Evolutionary conservation across 1,140 invertebrate species (phyloP).

Genomic region (Sarcophaga bullata): DNA sequence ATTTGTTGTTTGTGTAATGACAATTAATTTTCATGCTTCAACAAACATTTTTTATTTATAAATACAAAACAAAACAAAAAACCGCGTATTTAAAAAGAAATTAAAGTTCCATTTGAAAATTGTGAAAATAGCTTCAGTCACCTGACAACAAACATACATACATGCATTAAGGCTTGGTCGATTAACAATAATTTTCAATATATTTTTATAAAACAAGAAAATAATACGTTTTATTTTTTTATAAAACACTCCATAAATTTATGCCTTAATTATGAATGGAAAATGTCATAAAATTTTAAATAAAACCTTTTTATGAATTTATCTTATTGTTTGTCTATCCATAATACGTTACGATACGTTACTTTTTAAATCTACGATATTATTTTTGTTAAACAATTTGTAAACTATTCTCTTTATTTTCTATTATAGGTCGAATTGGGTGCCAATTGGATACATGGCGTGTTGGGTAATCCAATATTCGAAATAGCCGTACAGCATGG

Average conservation of each 20-base stretch:
- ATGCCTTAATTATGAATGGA: background rate
- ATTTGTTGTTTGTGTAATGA: too few species aligned
- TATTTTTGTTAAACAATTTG: background rate
- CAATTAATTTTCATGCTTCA: background rate
- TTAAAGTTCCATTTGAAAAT: background rate
- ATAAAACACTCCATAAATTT: background rate
- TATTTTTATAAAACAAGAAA: background rate
- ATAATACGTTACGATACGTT: background rate
- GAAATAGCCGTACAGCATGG: conserved; percentile 85
- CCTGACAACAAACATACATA: background rate
- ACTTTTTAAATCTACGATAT: conserved; percentile 7
- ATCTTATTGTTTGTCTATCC: background rate
- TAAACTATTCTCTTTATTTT: conserved; percentile 45
- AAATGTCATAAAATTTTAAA: background rate
- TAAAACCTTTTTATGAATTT: background rate
- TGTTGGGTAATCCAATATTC: conserved; percentile 85
- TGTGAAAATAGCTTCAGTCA: background rate
- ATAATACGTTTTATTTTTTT: background rate
- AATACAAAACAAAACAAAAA: too few species aligned
- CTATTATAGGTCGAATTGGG: conserved; percentile 78
- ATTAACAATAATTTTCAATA: background rate
- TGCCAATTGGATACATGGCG: conserved; percentile 94
- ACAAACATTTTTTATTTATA: background rate
- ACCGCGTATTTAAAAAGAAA: too few species aligned
- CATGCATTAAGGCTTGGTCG: background rate